Percentiles rank a stretch among this genome's conserved stretches.
phyloP scores from a whole-genome alignment of 2,888 invertebrate species.

The Cheilosia scutellata region DNA sequence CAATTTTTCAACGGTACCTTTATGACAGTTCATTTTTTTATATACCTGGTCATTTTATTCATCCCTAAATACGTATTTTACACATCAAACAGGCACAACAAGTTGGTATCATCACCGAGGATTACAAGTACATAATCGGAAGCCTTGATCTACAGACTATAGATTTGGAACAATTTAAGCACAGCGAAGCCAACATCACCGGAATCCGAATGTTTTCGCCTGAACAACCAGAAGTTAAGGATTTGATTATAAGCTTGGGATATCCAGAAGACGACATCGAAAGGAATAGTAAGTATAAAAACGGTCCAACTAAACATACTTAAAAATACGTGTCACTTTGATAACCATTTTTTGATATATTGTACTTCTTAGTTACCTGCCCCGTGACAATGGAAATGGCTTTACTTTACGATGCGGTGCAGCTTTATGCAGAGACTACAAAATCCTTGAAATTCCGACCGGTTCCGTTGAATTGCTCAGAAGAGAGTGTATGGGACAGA shows the following conservation, averaged over 20 bases:
- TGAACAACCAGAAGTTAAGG: constrained; percentile 85
- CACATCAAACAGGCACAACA: constrained; percentile 90
- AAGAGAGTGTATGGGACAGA: constrained; percentile 88
- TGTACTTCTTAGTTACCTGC: constrained; percentile 78
- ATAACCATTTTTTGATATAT: neutral
- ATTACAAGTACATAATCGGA: constrained; percentile 93
- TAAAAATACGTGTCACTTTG: neutral
- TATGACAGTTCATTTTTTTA: too few species aligned
- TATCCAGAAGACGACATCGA: constrained; percentile 66
- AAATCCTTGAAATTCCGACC: constrained; percentile 86
- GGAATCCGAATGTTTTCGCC: constrained; percentile 88
- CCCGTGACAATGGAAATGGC: constrained; percentile 88
- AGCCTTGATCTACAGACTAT: constrained; percentile 88
- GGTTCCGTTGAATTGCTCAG: constrained; percentile 86
- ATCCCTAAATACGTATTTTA: too few species aligned
- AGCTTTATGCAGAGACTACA: constrained; percentile 91
- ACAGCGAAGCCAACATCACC: constrained; percentile 93
- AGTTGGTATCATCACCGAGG: constrained; percentile 97
- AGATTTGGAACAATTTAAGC: constrained; percentile 90
- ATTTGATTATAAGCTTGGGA: constrained; percentile 79
- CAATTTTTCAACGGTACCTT: too few species aligned
- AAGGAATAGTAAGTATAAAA: constrained; percentile 53
- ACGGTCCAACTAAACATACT: neutral
- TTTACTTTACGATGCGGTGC: constrained; percentile 93
- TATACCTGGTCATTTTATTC: too few species aligned